A percentile compares a stretch with the other conserved stretches of the same genome.
phyloP scores from a whole-genome alignment of 2,797 vertebrate species.

The Numenius phaeopus region DNA sequence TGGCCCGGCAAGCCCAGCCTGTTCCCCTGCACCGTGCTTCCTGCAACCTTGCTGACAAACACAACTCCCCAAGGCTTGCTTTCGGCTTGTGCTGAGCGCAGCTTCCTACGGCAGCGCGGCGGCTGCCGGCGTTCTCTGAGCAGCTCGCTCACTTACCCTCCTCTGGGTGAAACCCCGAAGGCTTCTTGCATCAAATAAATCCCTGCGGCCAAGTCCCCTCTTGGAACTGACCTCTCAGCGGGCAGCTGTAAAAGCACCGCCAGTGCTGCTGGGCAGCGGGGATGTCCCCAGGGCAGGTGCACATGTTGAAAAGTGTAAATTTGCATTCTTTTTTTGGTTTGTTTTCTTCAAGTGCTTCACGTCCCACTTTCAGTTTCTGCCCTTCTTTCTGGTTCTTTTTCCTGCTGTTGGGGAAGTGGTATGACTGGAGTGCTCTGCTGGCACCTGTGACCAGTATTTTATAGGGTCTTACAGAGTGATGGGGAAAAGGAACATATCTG shows the following conservation, averaged over 20 bases:
- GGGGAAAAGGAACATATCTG: background rate
- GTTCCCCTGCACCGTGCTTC: background rate
- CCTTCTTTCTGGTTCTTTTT: background rate
- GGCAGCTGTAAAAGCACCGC: background rate
- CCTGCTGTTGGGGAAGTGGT: background rate
- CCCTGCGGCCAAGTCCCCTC: background rate
- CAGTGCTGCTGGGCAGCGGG: background rate
- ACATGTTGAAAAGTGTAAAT: accelerated
- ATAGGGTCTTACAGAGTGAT: background rate
- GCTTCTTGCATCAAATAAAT: background rate
- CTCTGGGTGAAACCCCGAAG: background rate
- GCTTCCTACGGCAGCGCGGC: background rate
- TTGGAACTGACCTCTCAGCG: background rate
- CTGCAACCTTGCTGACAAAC: background rate
- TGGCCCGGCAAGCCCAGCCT: background rate
- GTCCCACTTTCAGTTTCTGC: background rate
- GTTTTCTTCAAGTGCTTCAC: background rate
- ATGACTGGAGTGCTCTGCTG: background rate
- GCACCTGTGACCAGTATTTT: background rate
- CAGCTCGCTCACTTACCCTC: background rate
- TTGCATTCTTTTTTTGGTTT: background rate
- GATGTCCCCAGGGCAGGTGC: background rate
- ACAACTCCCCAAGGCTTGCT: background rate
- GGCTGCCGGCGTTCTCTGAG: background rate
- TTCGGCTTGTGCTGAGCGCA: background rate